Evolutionary conservation across 2,797 vertebrate species (phyloP).

Genomic region (Peromyscus melanophrys): DNA sequence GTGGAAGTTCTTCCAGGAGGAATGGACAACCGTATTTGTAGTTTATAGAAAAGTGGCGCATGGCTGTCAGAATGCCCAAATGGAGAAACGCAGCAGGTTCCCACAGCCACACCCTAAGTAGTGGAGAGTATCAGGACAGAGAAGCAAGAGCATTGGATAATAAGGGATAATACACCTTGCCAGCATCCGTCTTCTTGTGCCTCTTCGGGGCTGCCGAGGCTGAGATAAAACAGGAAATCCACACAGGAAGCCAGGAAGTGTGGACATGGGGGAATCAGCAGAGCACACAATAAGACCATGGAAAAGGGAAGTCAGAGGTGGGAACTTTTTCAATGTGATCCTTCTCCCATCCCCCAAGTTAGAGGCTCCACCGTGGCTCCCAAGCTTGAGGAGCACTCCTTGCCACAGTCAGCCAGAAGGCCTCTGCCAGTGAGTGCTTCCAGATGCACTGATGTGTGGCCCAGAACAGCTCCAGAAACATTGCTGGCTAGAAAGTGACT

Average conservation of each 20-base stretch:
- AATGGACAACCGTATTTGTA: not conserved
- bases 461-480: slow-evolving; percentile 57
- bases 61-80: not conserved
- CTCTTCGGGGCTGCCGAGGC: not conserved
- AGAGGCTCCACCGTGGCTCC: not conserved
- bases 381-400: slow-evolving; percentile 3
- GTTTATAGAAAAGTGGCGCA: slow-evolving; percentile 21
- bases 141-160: not conserved
- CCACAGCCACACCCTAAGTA: not conserved
- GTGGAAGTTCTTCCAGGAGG: not conserved
- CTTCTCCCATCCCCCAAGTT: not conserved
- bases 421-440: slow-evolving; percentile 72
- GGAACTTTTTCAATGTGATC: not conserved
- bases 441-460: slow-evolving; percentile 67
- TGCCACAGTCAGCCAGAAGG: slow-evolving; percentile 40
- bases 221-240: slow-evolving; percentile 70
- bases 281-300: slow-evolving; percentile 60
- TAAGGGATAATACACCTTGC: not conserved
- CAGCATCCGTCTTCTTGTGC: not conserved
- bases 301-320: slow-evolving; percentile 75
- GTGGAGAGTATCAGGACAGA: not conserved
- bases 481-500: slow-evolving; percentile 66
- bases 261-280: slow-evolving; percentile 60
- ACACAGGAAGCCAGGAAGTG: slow-evolving; percentile 71
- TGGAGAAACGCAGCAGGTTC: not conserved